Conservation (phyloP, 2,113 vertebrate genomes). For the Mormyrus iriodes region DNA sequence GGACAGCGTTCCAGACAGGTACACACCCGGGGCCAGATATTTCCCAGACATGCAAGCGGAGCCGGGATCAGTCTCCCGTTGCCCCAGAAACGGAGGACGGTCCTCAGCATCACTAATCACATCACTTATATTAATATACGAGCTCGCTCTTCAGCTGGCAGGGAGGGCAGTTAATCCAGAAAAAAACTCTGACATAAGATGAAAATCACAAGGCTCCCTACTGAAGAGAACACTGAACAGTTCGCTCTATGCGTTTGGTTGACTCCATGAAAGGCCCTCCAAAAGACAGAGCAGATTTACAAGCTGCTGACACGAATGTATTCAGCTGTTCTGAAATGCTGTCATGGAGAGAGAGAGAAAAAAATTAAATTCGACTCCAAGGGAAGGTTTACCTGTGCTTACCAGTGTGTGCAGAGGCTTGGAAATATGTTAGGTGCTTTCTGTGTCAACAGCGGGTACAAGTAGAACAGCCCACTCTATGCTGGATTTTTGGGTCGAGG, state of each 20-base stretch:
- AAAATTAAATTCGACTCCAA: background rate
- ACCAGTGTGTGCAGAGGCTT: background rate
- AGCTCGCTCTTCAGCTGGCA: background rate
- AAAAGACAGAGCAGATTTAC: background rate
- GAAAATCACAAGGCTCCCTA: background rate
- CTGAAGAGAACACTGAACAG: background rate
- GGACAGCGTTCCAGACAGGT: background rate
- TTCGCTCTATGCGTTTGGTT: background rate
- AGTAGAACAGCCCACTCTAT: background rate
- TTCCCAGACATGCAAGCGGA: background rate
- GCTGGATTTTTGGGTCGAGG: background rate
- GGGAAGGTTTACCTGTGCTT: constrained; percentile 2
- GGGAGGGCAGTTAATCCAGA: background rate
- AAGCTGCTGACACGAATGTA: background rate
- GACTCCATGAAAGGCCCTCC: background rate
- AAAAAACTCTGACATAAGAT: background rate
- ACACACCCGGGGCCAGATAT: background rate
- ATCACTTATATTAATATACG: background rate
- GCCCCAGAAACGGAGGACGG: background rate
- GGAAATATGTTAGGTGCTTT: background rate
- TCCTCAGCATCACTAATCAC: background rate
- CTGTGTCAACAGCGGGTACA: background rate
- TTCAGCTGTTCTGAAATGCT: constrained; percentile 1
- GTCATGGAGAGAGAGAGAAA: background rate
- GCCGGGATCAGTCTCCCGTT: background rate